phyloP scores from a whole-genome alignment of 2,888 invertebrate species.

The Leptopilina myrica region DNA sequence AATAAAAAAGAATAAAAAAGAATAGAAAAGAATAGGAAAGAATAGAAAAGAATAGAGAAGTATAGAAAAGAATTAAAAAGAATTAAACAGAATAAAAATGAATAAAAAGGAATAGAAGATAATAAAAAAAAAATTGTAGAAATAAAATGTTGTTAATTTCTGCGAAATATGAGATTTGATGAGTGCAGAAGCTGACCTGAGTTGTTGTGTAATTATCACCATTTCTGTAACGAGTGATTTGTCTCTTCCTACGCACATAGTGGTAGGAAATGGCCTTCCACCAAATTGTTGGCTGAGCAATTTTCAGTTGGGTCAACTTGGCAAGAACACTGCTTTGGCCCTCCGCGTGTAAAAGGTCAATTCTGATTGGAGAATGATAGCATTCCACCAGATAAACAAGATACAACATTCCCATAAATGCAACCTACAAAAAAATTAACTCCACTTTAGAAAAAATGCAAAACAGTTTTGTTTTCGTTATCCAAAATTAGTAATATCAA shows the following conservation, averaged over 20 bases:
- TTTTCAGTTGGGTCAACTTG: conserved; percentile 82
- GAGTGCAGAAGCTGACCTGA: conserved; percentile 79
- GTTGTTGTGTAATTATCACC: conserved; percentile 90
- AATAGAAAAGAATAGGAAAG: no score
- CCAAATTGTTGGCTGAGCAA: conserved; percentile 88
- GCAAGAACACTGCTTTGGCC: conserved; percentile 83
- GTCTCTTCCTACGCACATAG: conserved; percentile 86
- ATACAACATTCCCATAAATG: conserved; percentile 87
- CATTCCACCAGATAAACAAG: conserved; percentile 90
- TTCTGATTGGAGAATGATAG: conserved; percentile 87
- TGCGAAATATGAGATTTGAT: neutral
- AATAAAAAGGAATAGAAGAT: no score
- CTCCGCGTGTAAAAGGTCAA: conserved; percentile 82
- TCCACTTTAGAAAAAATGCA: neutral
- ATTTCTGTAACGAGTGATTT: conserved; percentile 87
- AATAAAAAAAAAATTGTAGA: no score
- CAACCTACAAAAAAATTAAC: conserved; percentile 75
- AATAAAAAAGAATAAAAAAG: no score
- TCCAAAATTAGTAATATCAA: no score
- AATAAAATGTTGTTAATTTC: neutral
- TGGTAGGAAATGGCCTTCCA: conserved; percentile 93
- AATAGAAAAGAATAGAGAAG: no score
- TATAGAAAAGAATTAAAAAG: no score
- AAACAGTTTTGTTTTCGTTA: no score
- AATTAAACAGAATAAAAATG: no score